phyloP scores from a whole-genome alignment of 64 coral and sea anemone genomes.

The Stylophora pistillata region DNA sequence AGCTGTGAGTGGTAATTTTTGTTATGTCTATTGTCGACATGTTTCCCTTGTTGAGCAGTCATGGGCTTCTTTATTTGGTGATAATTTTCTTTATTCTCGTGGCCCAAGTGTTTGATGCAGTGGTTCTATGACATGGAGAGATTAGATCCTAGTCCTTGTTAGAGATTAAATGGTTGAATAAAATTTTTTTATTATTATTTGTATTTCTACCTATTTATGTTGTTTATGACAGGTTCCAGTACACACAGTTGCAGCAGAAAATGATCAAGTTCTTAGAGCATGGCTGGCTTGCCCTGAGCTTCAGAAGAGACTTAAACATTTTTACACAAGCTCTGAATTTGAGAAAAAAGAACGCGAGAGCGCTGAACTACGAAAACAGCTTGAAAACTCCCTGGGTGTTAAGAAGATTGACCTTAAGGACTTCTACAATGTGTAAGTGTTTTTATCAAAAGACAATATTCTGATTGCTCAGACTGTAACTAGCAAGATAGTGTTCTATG shows the following conservation, averaged over 20 bases:
- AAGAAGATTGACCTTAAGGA: constrained; percentile 62
- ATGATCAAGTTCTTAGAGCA: constrained; percentile 73
- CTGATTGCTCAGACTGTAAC: no score
- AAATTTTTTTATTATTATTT: no score
- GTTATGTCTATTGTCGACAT: no score
- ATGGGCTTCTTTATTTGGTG: no score
- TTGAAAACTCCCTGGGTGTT: constrained; percentile 55
- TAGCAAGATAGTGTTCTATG: background rate
- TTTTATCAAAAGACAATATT: background rate
- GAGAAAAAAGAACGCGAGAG: constrained; percentile 50
- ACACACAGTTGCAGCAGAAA: constrained; percentile 68
- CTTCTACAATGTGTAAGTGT: constrained; percentile 85
- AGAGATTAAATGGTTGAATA: no score
- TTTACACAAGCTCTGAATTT: constrained; percentile 63
- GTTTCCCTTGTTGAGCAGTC: no score
- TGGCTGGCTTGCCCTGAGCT: constrained; percentile 53
- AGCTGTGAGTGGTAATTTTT: no score
- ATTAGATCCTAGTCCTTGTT: no score
- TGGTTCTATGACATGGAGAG: no score
- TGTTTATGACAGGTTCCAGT: constrained; percentile 60
- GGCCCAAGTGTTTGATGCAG: background rate
- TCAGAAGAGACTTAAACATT: constrained; percentile 27
- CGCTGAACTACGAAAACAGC: constrained; percentile 23
- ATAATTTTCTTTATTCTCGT: no score
- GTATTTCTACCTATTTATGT: background rate